phyloP scores from a whole-genome alignment of 2,113 vertebrate species.

The Forbesichthys papilliferus region DNA sequence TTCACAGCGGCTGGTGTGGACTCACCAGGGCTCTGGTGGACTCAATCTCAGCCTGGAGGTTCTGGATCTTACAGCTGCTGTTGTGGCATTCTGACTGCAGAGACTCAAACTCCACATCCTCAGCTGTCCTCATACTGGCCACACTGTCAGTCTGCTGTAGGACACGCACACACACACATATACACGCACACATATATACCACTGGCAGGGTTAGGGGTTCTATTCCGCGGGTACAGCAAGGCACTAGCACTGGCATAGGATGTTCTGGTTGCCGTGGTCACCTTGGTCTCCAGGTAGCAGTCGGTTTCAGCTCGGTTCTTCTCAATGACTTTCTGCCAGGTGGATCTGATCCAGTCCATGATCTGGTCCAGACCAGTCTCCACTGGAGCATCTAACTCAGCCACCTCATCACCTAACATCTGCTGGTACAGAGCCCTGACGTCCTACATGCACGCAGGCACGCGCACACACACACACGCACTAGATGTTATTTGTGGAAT shows the following conservation, averaged over 20 bases:
- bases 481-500: neutral
- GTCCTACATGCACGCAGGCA: slow-evolving; percentile 78
- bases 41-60: slow-evolving; percentile 89
- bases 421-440: slow-evolving; percentile 88
- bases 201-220: neutral
- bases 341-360: slow-evolving; percentile 84
- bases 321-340: slow-evolving; percentile 91
- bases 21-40: slow-evolving; percentile 89
- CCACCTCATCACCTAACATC: slow-evolving; percentile 84
- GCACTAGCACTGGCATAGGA: too few species aligned
- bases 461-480: too few species aligned
- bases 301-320: slow-evolving; percentile 83
- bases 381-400: slow-evolving; percentile 81
- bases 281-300: slow-evolving; percentile 84
- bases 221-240: too few species aligned
- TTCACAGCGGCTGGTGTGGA: neutral
- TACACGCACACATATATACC: slow-evolving; percentile 3
- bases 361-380: slow-evolving; percentile 88
- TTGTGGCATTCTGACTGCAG: slow-evolving; percentile 84
- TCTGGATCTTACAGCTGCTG: slow-evolving; percentile 86
- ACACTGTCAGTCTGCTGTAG: slow-evolving; percentile 69
- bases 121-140: slow-evolving; percentile 75
- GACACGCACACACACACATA: slow-evolving; percentile 26
- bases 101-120: slow-evolving; percentile 82
- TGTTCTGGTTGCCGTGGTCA: slow-evolving; percentile 39